phyloP scores from a whole-genome alignment of 2,888 invertebrate species.

The Pycnomerus fuliginosus region DNA sequence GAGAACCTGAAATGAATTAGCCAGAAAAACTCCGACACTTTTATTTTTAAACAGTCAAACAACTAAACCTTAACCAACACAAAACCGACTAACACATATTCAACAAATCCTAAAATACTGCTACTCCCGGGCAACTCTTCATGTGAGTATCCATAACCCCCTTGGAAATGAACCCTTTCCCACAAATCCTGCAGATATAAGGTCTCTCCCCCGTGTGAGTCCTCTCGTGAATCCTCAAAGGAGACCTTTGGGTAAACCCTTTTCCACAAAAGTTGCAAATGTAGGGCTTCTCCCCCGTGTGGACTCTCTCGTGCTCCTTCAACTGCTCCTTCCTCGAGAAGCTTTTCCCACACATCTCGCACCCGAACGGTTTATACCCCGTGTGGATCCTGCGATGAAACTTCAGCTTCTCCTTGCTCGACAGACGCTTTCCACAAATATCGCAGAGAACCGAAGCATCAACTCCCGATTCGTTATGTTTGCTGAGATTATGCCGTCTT shows the following conservation, averaged over 20 bases:
- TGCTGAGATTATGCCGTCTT: slow-evolving; percentile 44
- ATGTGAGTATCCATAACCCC: slow-evolving; percentile 45
- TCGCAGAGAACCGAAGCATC: slow-evolving; percentile 56
- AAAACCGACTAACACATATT: no score
- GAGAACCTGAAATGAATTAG: no score
- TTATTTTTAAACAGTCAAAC: no score
- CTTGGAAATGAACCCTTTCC: slow-evolving; percentile 55
- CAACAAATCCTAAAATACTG: no score
- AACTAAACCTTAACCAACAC: no score
- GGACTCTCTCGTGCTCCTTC: slow-evolving; percentile 48
- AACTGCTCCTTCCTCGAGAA: slow-evolving; percentile 40
- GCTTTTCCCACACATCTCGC: slow-evolving; percentile 42
- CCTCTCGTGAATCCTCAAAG: slow-evolving; percentile 62
- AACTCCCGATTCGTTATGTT: slow-evolving; percentile 51
- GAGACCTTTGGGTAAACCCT: slow-evolving; percentile 61
- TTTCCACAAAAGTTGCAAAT: slow-evolving; percentile 62
- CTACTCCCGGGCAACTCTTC: slow-evolving; percentile 37
- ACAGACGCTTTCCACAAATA: slow-evolving; percentile 58
- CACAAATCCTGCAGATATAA: slow-evolving; percentile 58
- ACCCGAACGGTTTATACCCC: slow-evolving; percentile 54
- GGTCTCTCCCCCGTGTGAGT: slow-evolving; percentile 62
- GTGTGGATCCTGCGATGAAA: slow-evolving; percentile 58
- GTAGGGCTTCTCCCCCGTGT: slow-evolving; percentile 63
- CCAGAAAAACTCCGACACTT: no score
- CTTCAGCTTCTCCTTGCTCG: slow-evolving; percentile 55